A percentile compares a stretch with the other conserved stretches of the same genome.
Evolutionary conservation across 2,113 vertebrate species (phyloP).

Genomic region (Astur gentilis): DNA sequence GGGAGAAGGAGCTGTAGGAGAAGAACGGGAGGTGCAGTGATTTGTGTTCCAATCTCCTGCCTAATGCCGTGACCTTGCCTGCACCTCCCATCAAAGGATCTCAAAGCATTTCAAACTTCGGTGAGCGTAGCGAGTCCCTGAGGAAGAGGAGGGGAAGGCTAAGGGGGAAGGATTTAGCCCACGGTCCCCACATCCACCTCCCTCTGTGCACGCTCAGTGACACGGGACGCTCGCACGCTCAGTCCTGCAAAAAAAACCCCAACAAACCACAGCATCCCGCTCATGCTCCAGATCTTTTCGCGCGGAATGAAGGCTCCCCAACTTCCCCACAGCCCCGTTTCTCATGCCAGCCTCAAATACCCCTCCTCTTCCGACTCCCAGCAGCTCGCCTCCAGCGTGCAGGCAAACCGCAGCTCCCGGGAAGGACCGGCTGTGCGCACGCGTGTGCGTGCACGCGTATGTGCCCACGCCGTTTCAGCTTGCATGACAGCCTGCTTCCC

Average conservation of each 20-base stretch:
- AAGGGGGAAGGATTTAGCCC: not conserved
- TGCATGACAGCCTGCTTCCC: not conserved
- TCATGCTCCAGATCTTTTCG: not conserved
- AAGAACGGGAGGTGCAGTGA: not conserved
- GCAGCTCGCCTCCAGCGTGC: not conserved
- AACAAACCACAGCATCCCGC: not conserved
- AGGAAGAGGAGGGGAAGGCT: not conserved
- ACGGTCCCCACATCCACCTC: not conserved
- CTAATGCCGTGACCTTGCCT: not conserved
- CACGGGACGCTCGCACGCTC: accelerated
- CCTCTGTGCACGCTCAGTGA: accelerated
- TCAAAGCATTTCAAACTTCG: not conserved
- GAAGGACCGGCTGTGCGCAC: not conserved
- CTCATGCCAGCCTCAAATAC: not conserved
- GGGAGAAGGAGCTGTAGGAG: not conserved
- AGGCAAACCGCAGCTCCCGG: not conserved
- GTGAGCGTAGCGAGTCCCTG: accelerated
- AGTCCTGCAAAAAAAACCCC: not conserved
- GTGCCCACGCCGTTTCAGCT: not conserved
- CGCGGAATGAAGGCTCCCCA: not conserved
- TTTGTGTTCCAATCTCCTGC: not conserved
- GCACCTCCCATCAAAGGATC: not conserved
- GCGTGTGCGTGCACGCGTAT: not conserved
- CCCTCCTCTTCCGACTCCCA: not conserved
- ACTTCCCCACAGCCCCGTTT: accelerated